phyloP scores from a whole-genome alignment of 2,888 invertebrate species.

The Tinea trinotella region DNA sequence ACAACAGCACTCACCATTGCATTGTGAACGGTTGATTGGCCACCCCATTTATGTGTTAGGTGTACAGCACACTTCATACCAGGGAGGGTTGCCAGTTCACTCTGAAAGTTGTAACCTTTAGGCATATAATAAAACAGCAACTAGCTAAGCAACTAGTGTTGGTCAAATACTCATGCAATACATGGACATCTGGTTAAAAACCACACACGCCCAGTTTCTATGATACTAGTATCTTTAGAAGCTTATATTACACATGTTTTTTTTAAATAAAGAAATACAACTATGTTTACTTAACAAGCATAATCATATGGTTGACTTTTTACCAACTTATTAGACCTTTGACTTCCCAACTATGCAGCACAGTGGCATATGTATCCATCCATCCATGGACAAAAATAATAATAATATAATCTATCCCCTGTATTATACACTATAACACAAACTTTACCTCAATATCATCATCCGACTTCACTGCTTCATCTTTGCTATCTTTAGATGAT shows the following conservation, averaged over 20 bases:
- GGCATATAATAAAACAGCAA: neutral
- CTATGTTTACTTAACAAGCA: too few species aligned
- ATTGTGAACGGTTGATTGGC: slow-evolving; percentile 83
- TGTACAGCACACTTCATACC: slow-evolving; percentile 93
- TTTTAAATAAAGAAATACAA: too few species aligned
- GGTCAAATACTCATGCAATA: neutral
- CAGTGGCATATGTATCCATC: too few species aligned
- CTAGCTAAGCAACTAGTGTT: neutral
- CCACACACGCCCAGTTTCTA: too few species aligned
- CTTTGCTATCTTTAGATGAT: slow-evolving; percentile 32
- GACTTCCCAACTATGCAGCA: too few species aligned
- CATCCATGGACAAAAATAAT: too few species aligned
- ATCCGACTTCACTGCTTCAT: slow-evolving; percentile 45
- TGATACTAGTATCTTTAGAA: too few species aligned
- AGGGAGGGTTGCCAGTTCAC: slow-evolving; percentile 77
- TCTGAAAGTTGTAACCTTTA: slow-evolving; percentile 50
- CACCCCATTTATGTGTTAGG: slow-evolving; percentile 85
- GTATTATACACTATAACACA: too few species aligned
- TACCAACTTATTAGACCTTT: too few species aligned
- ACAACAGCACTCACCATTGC: slow-evolving; percentile 85
- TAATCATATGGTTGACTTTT: too few species aligned
- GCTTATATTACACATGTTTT: too few species aligned
- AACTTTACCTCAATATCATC: slow-evolving; percentile 58
- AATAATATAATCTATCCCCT: too few species aligned
- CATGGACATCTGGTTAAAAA: neutral